Conservation (phyloP, 1,140 invertebrate genomes). For the Bombus polaris region DNA sequence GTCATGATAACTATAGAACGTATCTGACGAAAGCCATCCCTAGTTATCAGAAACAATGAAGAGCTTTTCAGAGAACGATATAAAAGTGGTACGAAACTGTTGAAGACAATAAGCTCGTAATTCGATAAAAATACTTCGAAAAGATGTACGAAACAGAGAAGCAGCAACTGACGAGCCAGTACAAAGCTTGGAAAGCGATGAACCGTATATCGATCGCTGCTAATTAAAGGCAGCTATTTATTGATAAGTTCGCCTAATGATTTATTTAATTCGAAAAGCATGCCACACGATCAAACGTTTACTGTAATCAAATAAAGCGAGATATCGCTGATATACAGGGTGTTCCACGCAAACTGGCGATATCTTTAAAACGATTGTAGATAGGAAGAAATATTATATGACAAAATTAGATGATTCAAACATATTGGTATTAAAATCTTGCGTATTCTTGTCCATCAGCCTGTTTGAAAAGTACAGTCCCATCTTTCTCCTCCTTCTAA, state of each 20-base stretch:
- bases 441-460: no score
- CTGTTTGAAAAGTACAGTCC: no score
- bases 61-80: no score
- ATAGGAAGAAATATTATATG: background rate
- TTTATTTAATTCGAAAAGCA: conserved; percentile 22
- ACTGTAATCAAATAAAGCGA: background rate
- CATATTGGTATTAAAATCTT: background rate
- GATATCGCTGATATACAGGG: background rate
- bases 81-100: no score
- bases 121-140: background rate
- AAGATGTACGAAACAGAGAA: background rate
- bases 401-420: background rate
- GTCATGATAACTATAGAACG: no score
- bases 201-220: background rate
- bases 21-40: no score
- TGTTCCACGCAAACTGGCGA: background rate
- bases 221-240: conserved; percentile 16
- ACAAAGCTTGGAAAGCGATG: background rate
- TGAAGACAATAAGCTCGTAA: no score
- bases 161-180: background rate
- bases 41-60: no score
- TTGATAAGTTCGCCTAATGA: background rate
- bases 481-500: background rate
- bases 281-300: background rate
- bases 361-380: background rate